A percentile compares a stretch with the other conserved stretches of the same genome.
Conservation (phyloP, 2,888 invertebrate genomes). For the Deilephila elpenor region DNA sequence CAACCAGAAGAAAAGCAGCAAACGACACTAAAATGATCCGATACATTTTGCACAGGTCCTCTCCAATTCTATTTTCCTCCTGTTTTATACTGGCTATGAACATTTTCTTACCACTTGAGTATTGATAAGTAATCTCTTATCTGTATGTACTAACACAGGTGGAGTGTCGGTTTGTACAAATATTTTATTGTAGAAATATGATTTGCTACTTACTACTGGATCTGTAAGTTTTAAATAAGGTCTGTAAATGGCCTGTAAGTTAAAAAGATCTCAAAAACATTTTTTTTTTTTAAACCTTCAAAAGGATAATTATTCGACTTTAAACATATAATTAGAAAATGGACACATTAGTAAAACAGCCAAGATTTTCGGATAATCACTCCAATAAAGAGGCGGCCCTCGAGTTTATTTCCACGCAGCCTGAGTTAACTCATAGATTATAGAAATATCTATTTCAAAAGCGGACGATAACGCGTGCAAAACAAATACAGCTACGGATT, state of each 20-base stretch:
- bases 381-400: no score
- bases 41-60: not conserved
- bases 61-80: not conserved
- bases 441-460: no score
- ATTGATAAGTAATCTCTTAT: constrained; percentile 16
- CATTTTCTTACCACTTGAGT: not conserved
- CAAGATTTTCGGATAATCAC: no score
- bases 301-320: no score
- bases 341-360: no score
- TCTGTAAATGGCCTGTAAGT: no score
- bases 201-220: not conserved
- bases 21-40: not conserved
- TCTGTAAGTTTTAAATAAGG: not conserved
- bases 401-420: no score
- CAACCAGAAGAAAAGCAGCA: not conserved
- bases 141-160: not conserved
- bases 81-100: constrained; percentile 6
- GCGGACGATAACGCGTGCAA: not conserved
- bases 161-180: not conserved
- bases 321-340: no score
- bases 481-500: no score
- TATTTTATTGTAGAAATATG: not conserved
- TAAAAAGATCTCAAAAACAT: no score
- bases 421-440: no score
- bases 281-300: no score